Base-by-base conservation (phyloP, 2,113 vertebrate genomes). In the Phalacrocorax aristotelis region DNA sequence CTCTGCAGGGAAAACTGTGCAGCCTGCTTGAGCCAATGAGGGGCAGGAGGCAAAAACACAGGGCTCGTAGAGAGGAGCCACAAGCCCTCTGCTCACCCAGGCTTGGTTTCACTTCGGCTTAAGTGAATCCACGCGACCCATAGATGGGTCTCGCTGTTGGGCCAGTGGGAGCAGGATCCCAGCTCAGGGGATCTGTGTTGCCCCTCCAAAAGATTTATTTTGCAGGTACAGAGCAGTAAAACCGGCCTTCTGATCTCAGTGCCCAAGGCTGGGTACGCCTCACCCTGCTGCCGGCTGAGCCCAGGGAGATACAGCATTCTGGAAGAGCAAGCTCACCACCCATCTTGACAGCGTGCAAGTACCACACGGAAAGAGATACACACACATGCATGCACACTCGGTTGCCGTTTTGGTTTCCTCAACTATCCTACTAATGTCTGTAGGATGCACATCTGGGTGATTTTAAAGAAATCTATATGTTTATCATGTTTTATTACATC, bases 231-330 rank as follows among this genome's bases (percentile, higher is more conserved):
- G 34, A n/a, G 23, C 8, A 22, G 20, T 27, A 32, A 15, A 48
- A n/a, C 5, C 44, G 55, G 22, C 13, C 26, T 74, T n/a, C 32
- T n/a, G 14, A 55, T 7, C 30, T 11, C 15, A 34, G 14, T 23
- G 48, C 25, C 66, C 21, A 30, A 36, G 30, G 30, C 26, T 13
- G 52, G 26, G 22, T 5, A 11, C 2, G 4, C 36, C 21, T 36
- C 0, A 2, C 42, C 27, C 44, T 30, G 44, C 76, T 42, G n/a
- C 30, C 1, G 2, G 14, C 46, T 11, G 40, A 54, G 77, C 51
- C 23, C 15, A 2, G 7, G 44, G 44, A 77, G 11, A 15, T 1
- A 9, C 0, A 0, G 61, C 2, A 1, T 0, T 5, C 25, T 11
- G 52, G 57, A 64, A 14, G 0, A 1, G 2, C 6, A 38, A 54